Evolutionary conservation across 2,113 vertebrate species (phyloP).

Genomic region (Engystomops pustulosus): DNA sequence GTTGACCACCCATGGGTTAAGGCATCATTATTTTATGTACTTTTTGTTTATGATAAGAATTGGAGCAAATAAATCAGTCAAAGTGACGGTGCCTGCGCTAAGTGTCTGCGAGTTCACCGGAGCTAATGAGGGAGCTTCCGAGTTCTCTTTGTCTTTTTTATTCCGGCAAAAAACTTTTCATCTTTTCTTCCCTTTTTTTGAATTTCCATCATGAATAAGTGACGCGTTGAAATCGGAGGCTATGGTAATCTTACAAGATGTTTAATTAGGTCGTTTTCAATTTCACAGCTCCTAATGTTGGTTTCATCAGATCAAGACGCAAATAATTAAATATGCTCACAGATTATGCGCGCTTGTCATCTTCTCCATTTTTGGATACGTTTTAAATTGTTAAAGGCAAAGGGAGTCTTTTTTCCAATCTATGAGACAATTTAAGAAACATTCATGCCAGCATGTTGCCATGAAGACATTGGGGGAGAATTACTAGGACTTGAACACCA

Average conservation of each 20-base stretch:
- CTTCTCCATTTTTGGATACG: slow-evolving; percentile 7
- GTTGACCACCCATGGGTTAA: neutral
- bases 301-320: slow-evolving; percentile 43
- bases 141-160: slow-evolving; percentile 28
- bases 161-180: slow-evolving; percentile 38
- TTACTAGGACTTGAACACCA: no score
- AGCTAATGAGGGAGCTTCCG: slow-evolving; percentile 8
- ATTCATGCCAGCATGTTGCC: no score
- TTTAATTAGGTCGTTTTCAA: slow-evolving; percentile 50
- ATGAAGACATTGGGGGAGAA: no score
- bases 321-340: slow-evolving; percentile 51
- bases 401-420: neutral
- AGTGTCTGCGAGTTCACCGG: neutral
- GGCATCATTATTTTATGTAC: neutral
- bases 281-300: slow-evolving; percentile 45
- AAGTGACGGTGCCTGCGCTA: neutral
- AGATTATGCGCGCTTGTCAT: slow-evolving; percentile 23
- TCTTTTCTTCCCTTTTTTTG: slow-evolving; percentile 29
- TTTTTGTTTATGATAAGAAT: slow-evolving; percentile 17
- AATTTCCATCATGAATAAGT: slow-evolving; percentile 25
- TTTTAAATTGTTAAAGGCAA: slow-evolving; percentile 5
- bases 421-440: no score
- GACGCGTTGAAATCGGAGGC: slow-evolving; percentile 38
- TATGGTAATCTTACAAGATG: slow-evolving; percentile 33
- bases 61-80: neutral